These are phyloP conservation scores for Hermetia illucens DNA, from an alignment of 1,140 invertebrate genomes.

Conservation along the genomic window DNA sequence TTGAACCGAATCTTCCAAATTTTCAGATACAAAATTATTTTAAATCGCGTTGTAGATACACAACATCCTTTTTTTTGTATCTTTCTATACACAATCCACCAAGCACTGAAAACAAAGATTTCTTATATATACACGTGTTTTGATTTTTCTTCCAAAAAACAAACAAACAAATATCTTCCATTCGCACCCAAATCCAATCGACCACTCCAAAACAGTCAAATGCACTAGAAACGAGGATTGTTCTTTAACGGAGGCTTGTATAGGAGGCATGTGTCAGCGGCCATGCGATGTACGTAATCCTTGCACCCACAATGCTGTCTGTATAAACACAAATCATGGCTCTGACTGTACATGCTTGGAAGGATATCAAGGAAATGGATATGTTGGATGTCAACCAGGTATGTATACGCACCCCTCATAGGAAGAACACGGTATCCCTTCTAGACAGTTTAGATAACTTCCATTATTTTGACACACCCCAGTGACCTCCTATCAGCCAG, in stretches of 20 bases:
- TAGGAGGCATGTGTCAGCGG: conserved; percentile 61
- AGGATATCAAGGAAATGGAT: conserved; percentile 75
- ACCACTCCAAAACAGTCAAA: conserved; percentile 62
- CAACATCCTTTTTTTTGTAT: too few species aligned
- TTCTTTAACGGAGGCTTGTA: conserved; percentile 62
- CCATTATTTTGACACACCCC: conserved; percentile 27
- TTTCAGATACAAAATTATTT: too few species aligned
- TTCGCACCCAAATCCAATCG: too few species aligned
- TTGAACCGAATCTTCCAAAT: too few species aligned
- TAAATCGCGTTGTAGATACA: too few species aligned
- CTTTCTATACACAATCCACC: too few species aligned
- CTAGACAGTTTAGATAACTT: background rate
- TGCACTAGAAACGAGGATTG: conserved; percentile 72
- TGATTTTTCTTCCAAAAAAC: too few species aligned
- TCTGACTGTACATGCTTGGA: conserved; percentile 72
- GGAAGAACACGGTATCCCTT: too few species aligned
- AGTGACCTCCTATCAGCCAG: conserved; percentile 45
- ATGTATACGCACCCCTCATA: too few species aligned
- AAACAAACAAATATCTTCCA: too few species aligned
- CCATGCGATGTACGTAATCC: conserved; percentile 70
- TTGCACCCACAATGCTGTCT: conserved; percentile 70
- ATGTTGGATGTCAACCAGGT: conserved; percentile 62
- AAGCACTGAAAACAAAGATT: too few species aligned
- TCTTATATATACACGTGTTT: too few species aligned
- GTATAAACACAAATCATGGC: conserved; percentile 75